A percentile compares a stretch with the other conserved stretches of the same genome.
phyloP scores from a whole-genome alignment of 2,797 vertebrate genomes.

The Crypturellus tataupa region DNA sequence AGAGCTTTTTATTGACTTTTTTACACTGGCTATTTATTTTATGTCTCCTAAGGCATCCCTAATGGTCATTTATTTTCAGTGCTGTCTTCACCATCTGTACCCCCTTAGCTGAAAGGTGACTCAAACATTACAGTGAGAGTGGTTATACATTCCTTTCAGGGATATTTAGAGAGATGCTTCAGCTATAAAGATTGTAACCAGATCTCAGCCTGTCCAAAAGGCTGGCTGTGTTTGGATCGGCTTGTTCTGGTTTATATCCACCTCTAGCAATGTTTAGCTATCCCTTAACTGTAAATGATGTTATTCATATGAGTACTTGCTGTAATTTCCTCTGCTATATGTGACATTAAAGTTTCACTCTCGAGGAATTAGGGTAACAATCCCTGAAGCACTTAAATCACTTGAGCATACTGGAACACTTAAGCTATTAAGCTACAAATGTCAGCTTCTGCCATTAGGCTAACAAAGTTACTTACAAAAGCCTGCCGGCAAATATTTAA shows the following conservation, averaged over 20 bases:
- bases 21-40: neutral
- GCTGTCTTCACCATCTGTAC: neutral
- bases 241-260: conserved; percentile 39
- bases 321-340: neutral
- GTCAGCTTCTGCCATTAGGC: neutral
- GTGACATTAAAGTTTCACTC: neutral
- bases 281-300: neutral
- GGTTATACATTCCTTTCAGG: conserved; percentile 17
- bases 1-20: neutral
- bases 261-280: conserved; percentile 22
- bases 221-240: conserved; percentile 34
- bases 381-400: neutral
- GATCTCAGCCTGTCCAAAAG: neutral
- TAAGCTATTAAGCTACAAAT: neutral
- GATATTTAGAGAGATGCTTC: conserved; percentile 15
- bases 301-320: neutral
- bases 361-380: neutral
- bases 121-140: conserved; percentile 1
- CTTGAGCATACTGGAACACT: neutral
- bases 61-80: neutral
- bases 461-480: neutral
- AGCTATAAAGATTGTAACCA: conserved; percentile 46
- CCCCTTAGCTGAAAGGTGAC: neutral
- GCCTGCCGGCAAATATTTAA: neutral
- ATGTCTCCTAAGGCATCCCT: neutral